Percentiles rank a stretch among this genome's conserved stretches.
Conservation (phyloP, 2,888 invertebrate species). For the Epinotia ramella region DNA sequence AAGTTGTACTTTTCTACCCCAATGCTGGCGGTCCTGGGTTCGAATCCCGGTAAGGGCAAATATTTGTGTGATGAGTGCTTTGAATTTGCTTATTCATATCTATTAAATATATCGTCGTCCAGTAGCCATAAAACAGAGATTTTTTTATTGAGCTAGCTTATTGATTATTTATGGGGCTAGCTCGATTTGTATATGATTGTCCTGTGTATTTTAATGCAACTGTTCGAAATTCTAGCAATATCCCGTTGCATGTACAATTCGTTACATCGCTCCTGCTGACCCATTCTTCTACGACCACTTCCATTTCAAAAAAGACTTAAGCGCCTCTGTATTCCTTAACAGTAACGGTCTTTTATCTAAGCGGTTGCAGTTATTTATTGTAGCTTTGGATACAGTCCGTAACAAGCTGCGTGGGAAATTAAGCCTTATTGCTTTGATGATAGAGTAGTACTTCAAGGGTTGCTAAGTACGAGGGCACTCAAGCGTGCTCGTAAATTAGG, state of each 20-base stretch:
- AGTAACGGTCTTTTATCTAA: neutral
- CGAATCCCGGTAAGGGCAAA: no score
- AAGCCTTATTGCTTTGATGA: neutral
- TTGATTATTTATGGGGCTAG: no score
- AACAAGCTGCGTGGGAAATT: neutral
- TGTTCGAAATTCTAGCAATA: neutral
- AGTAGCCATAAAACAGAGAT: no score
- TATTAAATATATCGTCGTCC: no score
- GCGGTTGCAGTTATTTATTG: neutral
- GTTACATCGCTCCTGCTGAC: neutral
- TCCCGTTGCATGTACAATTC: neutral
- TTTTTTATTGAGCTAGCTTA: no score
- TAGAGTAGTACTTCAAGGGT: neutral
- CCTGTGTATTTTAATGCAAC: neutral
- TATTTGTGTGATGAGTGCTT: no score
- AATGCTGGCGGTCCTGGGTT: no score
- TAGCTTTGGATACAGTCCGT: slow-evolving; percentile 2
- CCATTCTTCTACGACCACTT: neutral
- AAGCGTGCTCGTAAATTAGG: slow-evolving; percentile 16
- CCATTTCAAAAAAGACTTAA: neutral
- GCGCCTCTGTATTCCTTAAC: neutral
- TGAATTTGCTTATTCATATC: no score
- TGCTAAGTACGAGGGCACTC: neutral
- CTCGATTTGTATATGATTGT: no score
- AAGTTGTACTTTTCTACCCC: no score